Evolutionary conservation across 2,888 invertebrate species (phyloP).

Genomic region (Pachydiplax longipennis): DNA sequence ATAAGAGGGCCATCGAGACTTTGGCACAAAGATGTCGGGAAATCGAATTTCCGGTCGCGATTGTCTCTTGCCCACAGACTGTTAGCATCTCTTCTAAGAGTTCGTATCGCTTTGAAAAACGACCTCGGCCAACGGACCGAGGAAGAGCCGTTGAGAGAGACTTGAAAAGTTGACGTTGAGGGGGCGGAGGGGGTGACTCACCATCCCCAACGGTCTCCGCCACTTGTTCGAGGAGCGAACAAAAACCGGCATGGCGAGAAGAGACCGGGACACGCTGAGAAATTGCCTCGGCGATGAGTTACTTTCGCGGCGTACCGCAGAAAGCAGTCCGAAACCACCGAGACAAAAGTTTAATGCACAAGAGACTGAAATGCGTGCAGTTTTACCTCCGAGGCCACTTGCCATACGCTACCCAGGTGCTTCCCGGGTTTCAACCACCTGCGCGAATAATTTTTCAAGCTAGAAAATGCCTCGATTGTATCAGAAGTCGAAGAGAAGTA

Average conservation of each 20-base stretch:
- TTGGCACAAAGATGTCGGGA: neutral
- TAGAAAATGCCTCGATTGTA: no score
- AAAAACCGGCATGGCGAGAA: neutral
- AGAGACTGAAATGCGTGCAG: no score
- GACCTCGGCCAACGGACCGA: neutral
- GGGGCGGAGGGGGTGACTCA: neutral
- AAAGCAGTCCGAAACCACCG: neutral
- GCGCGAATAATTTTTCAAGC: no score
- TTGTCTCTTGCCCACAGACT: neutral
- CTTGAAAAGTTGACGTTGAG: neutral
- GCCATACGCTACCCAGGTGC: no score
- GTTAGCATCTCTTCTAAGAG: neutral
- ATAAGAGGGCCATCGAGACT: no score
- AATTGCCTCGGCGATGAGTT: neutral
- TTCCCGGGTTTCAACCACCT: no score
- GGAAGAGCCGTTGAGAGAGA: neutral
- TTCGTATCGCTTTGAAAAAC: neutral
- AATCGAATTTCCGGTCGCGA: neutral
- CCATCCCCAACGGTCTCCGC: neutral
- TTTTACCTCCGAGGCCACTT: no score
- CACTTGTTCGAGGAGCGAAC: conserved; percentile 29
- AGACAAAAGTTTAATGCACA: neutral
- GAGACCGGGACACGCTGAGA: neutral
- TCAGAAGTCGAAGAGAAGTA: no score
- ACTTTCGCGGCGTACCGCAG: no score